Percentiles rank a stretch among this genome's conserved stretches.
phyloP scores from a whole-genome alignment of 2,888 invertebrate genomes.

The Cotesia congregata region DNA sequence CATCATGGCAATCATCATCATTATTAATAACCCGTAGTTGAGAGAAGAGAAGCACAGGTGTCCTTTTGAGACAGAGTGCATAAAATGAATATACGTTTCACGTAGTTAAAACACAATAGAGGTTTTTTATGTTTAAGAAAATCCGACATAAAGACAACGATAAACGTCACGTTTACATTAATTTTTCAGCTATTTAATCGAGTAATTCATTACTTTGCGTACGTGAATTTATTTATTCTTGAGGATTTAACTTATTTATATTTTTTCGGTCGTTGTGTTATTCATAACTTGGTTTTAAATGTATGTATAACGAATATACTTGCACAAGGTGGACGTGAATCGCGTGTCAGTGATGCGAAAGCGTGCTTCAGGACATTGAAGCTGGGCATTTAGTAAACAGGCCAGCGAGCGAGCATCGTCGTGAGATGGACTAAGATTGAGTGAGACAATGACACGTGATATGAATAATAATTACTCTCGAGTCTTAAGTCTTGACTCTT shows the following conservation, averaged over 20 bases:
- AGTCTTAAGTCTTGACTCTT: background rate
- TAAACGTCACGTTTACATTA: constrained; percentile 39
- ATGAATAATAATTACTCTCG: constrained; percentile 46
- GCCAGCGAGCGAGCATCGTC: constrained; percentile 45
- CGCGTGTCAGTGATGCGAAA: constrained; percentile 41
- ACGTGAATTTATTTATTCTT: constrained; percentile 25
- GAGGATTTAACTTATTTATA: background rate
- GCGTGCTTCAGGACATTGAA: constrained; percentile 48
- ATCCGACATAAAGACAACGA: constrained; percentile 38
- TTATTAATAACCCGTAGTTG: constrained; percentile 59
- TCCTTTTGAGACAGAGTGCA: constrained; percentile 56
- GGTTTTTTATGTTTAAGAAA: background rate
- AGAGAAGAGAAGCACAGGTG: constrained; percentile 55
- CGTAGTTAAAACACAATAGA: constrained; percentile 18
- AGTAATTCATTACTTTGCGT: constrained; percentile 21
- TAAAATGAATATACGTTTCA: constrained; percentile 50
- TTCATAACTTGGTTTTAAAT: constrained; percentile 4
- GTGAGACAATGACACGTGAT: constrained; percentile 35
- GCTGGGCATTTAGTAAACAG: constrained; percentile 53
- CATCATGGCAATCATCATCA: constrained; percentile 47
- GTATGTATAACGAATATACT: background rate
- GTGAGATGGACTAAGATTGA: constrained; percentile 35
- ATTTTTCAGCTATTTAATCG: constrained; percentile 24
- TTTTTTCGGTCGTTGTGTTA: constrained; percentile 1
- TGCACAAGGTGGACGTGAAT: constrained; percentile 14